Conservation (phyloP, 2,888 invertebrate genomes). For the Volucella inanis region DNA sequence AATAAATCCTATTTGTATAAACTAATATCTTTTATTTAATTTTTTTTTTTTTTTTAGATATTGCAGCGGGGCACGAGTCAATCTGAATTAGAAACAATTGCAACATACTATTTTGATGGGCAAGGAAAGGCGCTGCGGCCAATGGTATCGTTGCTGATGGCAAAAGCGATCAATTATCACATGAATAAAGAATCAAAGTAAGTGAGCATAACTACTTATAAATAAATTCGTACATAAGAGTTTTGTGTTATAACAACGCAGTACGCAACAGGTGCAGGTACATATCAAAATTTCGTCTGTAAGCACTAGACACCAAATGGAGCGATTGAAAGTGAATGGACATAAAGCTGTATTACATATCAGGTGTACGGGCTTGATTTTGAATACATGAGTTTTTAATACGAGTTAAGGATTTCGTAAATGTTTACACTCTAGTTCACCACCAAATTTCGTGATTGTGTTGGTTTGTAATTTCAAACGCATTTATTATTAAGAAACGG, state of each 20-base stretch:
- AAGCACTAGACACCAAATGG: background rate
- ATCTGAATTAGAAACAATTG: constrained; percentile 93
- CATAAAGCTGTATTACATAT: constrained; percentile 17
- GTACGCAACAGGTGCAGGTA: background rate
- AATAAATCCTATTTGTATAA: constrained; percentile 5
- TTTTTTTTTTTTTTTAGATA: constrained; percentile 77
- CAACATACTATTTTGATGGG: constrained; percentile 98
- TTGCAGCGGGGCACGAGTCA: constrained; percentile 91
- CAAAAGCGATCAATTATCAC: constrained; percentile 95
- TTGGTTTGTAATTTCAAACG: background rate
- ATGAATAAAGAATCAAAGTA: constrained; percentile 93
- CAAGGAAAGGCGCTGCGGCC: constrained; percentile 98
- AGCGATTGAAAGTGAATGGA: background rate
- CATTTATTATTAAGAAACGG: background rate
- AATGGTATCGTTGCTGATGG: constrained; percentile 96
- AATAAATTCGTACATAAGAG: too few species aligned
- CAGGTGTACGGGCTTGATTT: background rate
- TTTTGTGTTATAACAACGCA: background rate
- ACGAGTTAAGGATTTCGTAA: constrained; percentile 22
- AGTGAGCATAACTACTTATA: constrained; percentile 78
- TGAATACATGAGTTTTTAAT: background rate
- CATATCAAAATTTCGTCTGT: background rate
- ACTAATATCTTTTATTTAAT: constrained; percentile 1
- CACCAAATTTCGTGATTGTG: background rate
- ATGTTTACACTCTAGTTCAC: constrained; percentile 37